Evolutionary conservation across 2,113 vertebrate genomes (phyloP).

Genomic region (Stegostoma tigrinum): DNA sequence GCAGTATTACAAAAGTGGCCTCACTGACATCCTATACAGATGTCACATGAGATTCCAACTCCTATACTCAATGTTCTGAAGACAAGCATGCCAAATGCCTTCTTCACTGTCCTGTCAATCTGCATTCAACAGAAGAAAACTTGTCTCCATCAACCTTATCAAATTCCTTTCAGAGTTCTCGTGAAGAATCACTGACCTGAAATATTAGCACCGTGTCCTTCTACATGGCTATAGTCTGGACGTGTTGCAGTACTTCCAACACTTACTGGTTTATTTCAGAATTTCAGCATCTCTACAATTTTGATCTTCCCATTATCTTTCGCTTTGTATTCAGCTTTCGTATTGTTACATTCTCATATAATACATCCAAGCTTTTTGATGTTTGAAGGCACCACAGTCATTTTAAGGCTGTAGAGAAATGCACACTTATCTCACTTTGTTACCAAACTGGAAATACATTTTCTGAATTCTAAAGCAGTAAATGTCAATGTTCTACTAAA

Average conservation of each 20-base stretch:
- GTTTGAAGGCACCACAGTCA: not conserved
- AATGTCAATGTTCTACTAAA: not conserved
- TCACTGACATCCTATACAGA: too few relatives aligned
- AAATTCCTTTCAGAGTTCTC: not conserved
- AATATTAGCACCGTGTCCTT: not conserved
- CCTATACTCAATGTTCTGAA: too few relatives aligned
- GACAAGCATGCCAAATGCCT: too few relatives aligned
- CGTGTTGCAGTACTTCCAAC: not conserved
- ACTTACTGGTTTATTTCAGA: not conserved
- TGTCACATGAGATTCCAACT: too few relatives aligned
- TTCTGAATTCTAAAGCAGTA: slow-evolving; percentile 18
- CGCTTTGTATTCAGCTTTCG: not conserved
- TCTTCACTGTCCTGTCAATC: too few relatives aligned
- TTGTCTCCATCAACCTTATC: not conserved
- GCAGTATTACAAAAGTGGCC: too few relatives aligned
- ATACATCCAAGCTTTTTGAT: not conserved
- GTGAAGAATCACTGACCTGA: not conserved
- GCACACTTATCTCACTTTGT: not conserved
- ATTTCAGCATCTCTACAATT: not conserved
- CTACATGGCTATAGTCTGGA: not conserved
- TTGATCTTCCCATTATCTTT: not conserved
- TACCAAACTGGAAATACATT: not conserved
- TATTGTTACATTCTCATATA: not conserved
- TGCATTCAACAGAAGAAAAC: not conserved
- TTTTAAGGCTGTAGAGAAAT: not conserved